Percentiles rank a stretch among this genome's conserved stretches.
Evolutionary conservation across 2,888 invertebrate species (phyloP).

Genomic region (Geotrupes spiniger): DNA sequence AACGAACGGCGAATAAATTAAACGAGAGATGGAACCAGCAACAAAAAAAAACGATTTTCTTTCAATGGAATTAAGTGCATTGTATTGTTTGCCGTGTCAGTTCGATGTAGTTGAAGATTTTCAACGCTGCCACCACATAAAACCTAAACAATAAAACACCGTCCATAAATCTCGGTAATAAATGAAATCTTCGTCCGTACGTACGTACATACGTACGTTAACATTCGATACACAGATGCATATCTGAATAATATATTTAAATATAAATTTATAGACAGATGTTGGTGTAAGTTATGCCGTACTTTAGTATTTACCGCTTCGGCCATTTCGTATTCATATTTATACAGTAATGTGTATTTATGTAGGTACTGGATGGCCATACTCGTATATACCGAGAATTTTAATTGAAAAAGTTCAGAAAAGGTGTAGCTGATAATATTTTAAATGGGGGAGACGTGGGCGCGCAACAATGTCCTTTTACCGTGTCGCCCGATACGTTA

Average conservation of each 20-base stretch:
- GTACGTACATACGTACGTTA: not conserved
- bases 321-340: slow-evolving; percentile 25
- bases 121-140: slow-evolving; percentile 5
- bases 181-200: slow-evolving; percentile 2
- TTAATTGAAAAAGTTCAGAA: slow-evolving; percentile 26
- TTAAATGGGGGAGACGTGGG: slow-evolving; percentile 3
- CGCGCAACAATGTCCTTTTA: not conserved
- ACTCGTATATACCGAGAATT: slow-evolving; percentile 21
- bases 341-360: slow-evolving; percentile 26
- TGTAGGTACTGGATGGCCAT: slow-evolving; percentile 21
- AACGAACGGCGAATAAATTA: too few relatives aligned
- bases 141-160: not conserved
- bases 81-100: not conserved
- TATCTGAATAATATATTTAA: slow-evolving; percentile 14
- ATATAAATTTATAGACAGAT: slow-evolving; percentile 23
- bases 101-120: not conserved
- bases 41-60: too few relatives aligned
- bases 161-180: slow-evolving; percentile 5
- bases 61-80: too few relatives aligned
- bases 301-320: slow-evolving; percentile 24
- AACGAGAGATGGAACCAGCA: too few relatives aligned
- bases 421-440: slow-evolving; percentile 22
- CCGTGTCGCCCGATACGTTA: too few relatives aligned
- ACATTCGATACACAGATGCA: slow-evolving; percentile 17
- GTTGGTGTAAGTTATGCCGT: slow-evolving; percentile 23